Base-by-base conservation (phyloP, 2,113 vertebrate genomes). In the Triplophysa siluroides region DNA sequence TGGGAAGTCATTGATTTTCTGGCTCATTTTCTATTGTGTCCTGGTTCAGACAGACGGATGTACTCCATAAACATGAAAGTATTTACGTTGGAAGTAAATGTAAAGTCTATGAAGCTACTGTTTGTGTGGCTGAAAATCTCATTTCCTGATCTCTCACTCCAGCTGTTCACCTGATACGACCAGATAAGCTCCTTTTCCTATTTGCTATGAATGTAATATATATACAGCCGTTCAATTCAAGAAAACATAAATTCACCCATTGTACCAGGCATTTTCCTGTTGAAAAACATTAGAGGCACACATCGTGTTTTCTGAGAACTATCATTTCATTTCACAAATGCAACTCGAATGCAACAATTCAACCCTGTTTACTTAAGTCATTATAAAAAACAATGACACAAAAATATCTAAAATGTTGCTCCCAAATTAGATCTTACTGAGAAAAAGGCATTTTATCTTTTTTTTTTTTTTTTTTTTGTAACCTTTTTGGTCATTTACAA, bases 1-100 rank as follows among this genome's bases (percentile, higher is more conserved):
- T 87, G 83, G 73, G 79, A 62, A 92, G 90, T 91, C 92, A 91
- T 86, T 76, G 81, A 91, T 89, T 88, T 91, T 91, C 90, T 90
- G 87, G 87, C 89, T 81, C 85, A 90, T 81, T 87, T 83, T 88
- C 84, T 66, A 86, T 87, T 76, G 83, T 84, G 83, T 79, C 80
- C 70, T 61, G 54, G 73, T 76, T 79, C 69, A 86, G 88, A 92
- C 87, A 91, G 90, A 89, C 85, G 88, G 86, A 84, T 81, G 56
- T 83, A 75, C 87, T 86, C 11, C 79, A 83, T 83, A 84, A 78
- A 78, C 73, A 33, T 64, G 74, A 89, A 79, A 82, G 64, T 68
- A 68, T 69, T 65, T 69, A 45, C 50, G 47, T 54, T 56, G 14
- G 54, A 74, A 56, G 45, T 18, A 81, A 75, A 75, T 75, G 65